Evolutionary conservation across 2,113 vertebrate genomes (phyloP).

Genomic region (Alosa alosa): DNA sequence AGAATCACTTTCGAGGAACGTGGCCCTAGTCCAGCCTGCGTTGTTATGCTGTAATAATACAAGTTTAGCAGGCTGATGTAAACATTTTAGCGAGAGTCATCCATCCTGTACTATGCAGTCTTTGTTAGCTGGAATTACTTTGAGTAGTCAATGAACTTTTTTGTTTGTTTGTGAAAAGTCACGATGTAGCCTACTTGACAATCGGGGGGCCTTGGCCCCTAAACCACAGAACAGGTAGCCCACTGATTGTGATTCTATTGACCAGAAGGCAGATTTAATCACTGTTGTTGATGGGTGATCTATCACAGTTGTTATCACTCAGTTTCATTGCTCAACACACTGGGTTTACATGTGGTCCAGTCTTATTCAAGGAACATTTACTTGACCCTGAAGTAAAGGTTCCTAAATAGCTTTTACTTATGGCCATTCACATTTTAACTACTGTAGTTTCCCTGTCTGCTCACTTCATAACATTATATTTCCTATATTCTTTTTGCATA

Average conservation of each 20-base stretch:
- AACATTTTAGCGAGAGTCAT: not conserved
- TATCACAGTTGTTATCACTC: not conserved
- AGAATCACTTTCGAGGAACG: not conserved
- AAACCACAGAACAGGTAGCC: too few species aligned
- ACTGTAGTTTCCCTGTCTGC: not conserved
- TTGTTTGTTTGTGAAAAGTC: too few species aligned
- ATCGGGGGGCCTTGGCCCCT: too few species aligned
- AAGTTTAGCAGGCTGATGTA: not conserved
- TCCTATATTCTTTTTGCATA: conserved; percentile 61
- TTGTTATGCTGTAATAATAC: not conserved
- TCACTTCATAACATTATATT: not conserved
- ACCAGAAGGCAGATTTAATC: too few species aligned
- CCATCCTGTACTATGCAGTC: too few species aligned
- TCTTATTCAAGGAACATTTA: not conserved
- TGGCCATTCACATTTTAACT: not conserved
- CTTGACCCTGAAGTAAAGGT: not conserved
- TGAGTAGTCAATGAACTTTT: too few species aligned
- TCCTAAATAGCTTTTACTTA: not conserved
- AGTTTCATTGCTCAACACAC: not conserved
- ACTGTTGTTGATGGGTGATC: too few species aligned
- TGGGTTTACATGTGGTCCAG: not conserved
- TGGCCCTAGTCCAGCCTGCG: not conserved
- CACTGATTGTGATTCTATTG: too few species aligned
- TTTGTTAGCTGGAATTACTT: too few species aligned
- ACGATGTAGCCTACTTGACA: too few species aligned